Percentiles rank a stretch among this genome's conserved stretches.
Conservation (phyloP, 1,140 invertebrate genomes). For the Babylonia areolata region DNA sequence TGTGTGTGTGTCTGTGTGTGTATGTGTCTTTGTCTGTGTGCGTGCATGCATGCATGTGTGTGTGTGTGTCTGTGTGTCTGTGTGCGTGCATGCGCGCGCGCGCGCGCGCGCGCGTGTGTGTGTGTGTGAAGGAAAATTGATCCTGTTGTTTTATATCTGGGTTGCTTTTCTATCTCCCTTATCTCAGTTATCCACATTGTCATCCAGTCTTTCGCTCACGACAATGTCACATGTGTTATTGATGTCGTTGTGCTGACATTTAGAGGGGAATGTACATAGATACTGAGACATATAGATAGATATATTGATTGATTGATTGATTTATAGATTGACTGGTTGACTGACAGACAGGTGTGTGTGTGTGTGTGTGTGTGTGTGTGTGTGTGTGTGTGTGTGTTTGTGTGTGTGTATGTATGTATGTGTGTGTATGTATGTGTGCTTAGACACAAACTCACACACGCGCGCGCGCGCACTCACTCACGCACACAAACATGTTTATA, state of each 20-base stretch:
- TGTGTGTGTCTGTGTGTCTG: conserved; percentile 17
- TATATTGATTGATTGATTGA: no score
- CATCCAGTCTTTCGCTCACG: not conserved
- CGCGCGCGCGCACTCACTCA: no score
- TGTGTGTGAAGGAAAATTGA: no score
- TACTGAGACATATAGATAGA: not conserved
- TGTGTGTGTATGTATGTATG: no score
- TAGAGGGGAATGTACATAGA: not conserved
- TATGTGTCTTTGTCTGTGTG: conserved; percentile 18
- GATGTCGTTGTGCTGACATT: no score
- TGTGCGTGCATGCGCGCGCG: conserved; percentile 10
- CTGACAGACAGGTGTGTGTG: not conserved
- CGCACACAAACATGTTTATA: not conserved
- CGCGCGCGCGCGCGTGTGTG: conserved; percentile 17
- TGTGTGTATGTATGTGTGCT: no score
- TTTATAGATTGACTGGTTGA: not conserved
- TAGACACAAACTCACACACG: no score
- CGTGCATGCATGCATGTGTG: not conserved
- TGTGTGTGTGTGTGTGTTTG: no score
- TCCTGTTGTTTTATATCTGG: no score
- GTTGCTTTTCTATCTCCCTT: not conserved
- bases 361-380: no score
- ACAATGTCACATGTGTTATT: not conserved
- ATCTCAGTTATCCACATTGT: no score
- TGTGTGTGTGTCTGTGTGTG: conserved; percentile 23